Base-by-base conservation (phyloP, 2,888 invertebrate species). In the Harmothoe impar region DNA sequence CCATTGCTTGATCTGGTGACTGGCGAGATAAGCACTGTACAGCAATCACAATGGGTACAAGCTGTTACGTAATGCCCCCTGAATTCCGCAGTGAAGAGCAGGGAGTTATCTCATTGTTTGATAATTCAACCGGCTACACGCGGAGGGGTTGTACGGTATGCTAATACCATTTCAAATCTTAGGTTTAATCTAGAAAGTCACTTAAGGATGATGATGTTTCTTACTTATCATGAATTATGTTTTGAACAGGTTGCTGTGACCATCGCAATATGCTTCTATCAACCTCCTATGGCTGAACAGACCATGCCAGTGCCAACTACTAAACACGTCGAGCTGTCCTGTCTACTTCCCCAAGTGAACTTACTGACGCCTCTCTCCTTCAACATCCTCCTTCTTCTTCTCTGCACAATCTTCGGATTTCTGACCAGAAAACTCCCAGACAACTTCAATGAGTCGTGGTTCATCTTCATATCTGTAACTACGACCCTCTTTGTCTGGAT, bases 291-390 rank as follows among this genome's bases (percentile, higher is more conserved):
- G n/a, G 72, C 72, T 15, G 29, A 29, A 7, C 35, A 52, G 15
- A 43, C n/a, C 3, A 88, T 88, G 88, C 88, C 88, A 20, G 88
- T 88, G 10, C 52, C 33, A 7, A 54, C 88, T 12, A 33, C 43
- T 5, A 52, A 52, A 31, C 54, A 88, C 86, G 94, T 94, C 51
- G 94, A 94, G 90, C 89, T 93, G 89, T 92, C 92, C 86, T 94
- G 94, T 91, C 91, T 92, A 33, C 92, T 94, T 35, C 93, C 93
- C 0, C 85, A 92, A 29, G 91, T 91, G 3, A 92, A 93, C 62
- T 91, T 94, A n/a, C 91, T 94, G 33, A 88, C 93, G 0, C 93
- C 94, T 0, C 92, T 94, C 17, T 92, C 92, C 54, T 91, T 77
- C 89, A 92, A 92, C 90, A 68, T 92, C 89, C n/a, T 85, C 68